A percentile compares a stretch with the other conserved stretches of the same genome.
phyloP scores from a whole-genome alignment of 2,113 vertebrate species.

The Sinosuthora webbiana region DNA sequence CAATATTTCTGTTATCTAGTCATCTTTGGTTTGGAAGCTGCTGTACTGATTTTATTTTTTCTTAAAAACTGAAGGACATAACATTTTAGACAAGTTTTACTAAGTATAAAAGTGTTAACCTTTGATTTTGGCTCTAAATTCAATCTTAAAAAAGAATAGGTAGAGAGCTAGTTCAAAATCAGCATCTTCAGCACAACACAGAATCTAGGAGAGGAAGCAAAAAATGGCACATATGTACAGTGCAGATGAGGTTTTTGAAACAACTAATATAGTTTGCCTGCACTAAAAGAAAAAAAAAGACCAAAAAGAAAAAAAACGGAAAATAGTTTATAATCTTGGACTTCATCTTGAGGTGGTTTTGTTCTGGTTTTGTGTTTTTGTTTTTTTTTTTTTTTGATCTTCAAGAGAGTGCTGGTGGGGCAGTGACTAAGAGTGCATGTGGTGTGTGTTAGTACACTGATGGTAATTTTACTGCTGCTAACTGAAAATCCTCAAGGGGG shows the following conservation, averaged over 20 bases:
- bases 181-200: not conserved
- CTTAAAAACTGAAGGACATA: not conserved
- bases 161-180: not conserved
- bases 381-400: conserved; percentile 53
- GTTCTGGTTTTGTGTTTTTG: not conserved
- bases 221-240: not conserved
- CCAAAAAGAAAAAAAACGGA: not conserved
- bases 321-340: conserved; percentile 58
- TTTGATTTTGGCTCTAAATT: not conserved
- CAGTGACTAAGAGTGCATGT: conserved; percentile 84
- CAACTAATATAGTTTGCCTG: not conserved
- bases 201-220: not conserved
- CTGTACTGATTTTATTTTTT: not conserved
- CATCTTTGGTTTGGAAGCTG: not conserved
- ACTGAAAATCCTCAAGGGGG: conserved; percentile 98
- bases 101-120: not conserved
- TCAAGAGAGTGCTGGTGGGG: conserved; percentile 64
- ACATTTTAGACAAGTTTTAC: not conserved
- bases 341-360: conserved; percentile 68
- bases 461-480: conserved; percentile 99
- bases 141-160: not conserved
- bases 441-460: conserved; percentile 96
- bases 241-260: not conserved
- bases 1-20: not conserved
- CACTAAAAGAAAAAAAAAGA: not conserved